Base-by-base conservation (phyloP, 1,140 invertebrate genomes). In the Lordiphosa stackelbergi region DNA sequence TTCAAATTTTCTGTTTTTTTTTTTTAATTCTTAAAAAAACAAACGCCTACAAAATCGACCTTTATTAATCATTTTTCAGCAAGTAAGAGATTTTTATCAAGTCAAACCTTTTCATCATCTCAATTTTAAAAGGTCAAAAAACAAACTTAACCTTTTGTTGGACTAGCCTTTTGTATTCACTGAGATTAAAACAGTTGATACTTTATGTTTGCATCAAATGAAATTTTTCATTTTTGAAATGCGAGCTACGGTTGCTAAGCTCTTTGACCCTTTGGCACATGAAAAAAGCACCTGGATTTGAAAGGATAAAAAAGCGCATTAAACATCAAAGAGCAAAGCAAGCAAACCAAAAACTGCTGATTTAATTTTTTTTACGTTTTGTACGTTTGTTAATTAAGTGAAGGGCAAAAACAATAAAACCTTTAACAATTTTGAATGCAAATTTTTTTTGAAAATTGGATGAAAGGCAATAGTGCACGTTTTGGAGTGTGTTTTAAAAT, bases 361-460 rank as follows among this genome's bases (percentile, higher is more conserved):
- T 16, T 16, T 16, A 2, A 2, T 16, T 16, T 54, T 64, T 64
- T 54, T 64, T 40, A 16, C 16, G 16, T 28, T 16, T 54, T 51
- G 16, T 40, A 35, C 35, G 41, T 31, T 56, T 49, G 52, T 54
- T 65, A 56, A 65, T 56, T 66, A 66, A 66, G 48, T 56, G 16
- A 66, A 62, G 19, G 45, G 22, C 47, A 35, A 40, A 40, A 58
- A 52, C 49, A 54, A 9, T 2, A 35, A 22, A 36, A 36, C 22
- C 10, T 37, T 16, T 34, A 49, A 62, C 41, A 56, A 66, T 66
- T 55, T 66, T 62, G 43, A 66, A 66, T 66, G 61, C 63, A 66
- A 66, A 65, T 78, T 65, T 68, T 58, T 69, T 65, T 78, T 73
- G 65, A 65, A 73, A 78, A 78, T 78, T 69, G 63, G 53, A 81